Conservation (phyloP, 2,113 vertebrate species). For the Leucopsar rothschildi region DNA sequence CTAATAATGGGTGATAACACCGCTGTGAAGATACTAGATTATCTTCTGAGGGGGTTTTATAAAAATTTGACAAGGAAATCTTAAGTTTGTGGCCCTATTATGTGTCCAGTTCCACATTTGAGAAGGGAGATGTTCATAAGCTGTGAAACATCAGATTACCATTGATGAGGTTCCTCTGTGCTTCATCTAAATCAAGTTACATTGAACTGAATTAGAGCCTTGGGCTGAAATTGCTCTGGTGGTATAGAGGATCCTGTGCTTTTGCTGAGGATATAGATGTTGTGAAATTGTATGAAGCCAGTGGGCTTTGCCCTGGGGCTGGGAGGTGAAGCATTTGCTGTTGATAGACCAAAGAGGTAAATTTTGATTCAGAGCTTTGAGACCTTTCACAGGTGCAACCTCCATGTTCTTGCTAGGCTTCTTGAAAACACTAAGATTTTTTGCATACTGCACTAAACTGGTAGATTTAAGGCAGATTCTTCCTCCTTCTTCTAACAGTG, state of each 20-base stretch:
- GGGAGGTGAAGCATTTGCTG: not conserved
- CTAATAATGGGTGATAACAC: not conserved
- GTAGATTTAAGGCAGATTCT: not conserved
- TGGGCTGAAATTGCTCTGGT: not conserved
- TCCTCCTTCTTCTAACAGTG: not conserved
- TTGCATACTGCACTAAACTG: not conserved
- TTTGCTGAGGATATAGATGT: not conserved
- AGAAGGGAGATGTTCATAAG: fast-evolving
- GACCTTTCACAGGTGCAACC: not conserved
- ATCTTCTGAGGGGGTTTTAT: not conserved
- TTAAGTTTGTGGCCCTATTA: not conserved
- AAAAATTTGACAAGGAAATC: not conserved
- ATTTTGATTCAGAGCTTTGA: not conserved
- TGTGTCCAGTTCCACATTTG: not conserved
- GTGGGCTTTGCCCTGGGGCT: not conserved
- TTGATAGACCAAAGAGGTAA: not conserved
- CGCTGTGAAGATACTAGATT: fast-evolving
- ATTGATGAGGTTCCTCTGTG: not conserved
- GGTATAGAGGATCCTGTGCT: not conserved
- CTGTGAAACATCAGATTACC: not conserved
- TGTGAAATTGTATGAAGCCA: not conserved
- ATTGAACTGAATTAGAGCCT: not conserved
- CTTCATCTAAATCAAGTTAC: not conserved
- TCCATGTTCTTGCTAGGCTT: not conserved
- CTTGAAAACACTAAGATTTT: not conserved